These are phyloP conservation scores for Semnornis frantzii DNA, from an alignment of 2,113 vertebrate genomes.

Conservation along the genomic window DNA sequence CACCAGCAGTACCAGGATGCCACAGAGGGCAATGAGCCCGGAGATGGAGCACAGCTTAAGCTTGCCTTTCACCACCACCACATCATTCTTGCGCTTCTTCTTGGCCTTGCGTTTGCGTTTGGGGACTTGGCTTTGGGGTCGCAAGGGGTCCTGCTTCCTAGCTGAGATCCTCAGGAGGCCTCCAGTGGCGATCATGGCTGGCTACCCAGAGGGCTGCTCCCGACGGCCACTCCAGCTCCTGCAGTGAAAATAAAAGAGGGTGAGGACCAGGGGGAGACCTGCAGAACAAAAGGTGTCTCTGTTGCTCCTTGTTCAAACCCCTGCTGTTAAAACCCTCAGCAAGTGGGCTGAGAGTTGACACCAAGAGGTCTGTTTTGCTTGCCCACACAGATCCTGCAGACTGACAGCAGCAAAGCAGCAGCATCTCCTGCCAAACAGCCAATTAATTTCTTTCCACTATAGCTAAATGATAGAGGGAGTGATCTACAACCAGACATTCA, in stretches of 20 bases:
- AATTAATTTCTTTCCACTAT: background rate
- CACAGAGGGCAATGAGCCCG: conserved; percentile 87
- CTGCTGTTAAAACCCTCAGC: background rate
- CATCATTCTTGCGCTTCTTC: conserved; percentile 90
- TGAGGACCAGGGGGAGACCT: background rate
- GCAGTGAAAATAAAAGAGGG: conserved; percentile 50
- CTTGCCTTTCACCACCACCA: conserved; percentile 95
- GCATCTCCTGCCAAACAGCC: background rate
- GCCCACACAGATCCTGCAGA: background rate
- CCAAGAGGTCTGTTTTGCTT: background rate
- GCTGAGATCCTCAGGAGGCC: conserved; percentile 94
- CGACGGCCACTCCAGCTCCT: conserved; percentile 66
- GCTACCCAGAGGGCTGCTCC: conserved; percentile 19
- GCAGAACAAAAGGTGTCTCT: background rate
- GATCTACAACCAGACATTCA: background rate
- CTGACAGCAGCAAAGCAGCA: background rate
- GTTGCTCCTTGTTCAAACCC: background rate
- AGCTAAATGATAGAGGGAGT: background rate
- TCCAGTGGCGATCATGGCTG: conserved; percentile 95
- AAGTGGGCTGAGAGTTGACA: background rate
- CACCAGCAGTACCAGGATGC: conserved; percentile 88
- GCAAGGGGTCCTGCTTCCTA: conserved; percentile 90
- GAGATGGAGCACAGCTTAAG: conserved; percentile 90
- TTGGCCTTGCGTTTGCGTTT: conserved; percentile 87
- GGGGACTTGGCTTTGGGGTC: conserved; percentile 81